A percentile compares a stretch with the other conserved stretches of the same genome.
Evolutionary conservation across 2,888 invertebrate genomes (phyloP).

Genomic region (Miltochrista miniata): DNA sequence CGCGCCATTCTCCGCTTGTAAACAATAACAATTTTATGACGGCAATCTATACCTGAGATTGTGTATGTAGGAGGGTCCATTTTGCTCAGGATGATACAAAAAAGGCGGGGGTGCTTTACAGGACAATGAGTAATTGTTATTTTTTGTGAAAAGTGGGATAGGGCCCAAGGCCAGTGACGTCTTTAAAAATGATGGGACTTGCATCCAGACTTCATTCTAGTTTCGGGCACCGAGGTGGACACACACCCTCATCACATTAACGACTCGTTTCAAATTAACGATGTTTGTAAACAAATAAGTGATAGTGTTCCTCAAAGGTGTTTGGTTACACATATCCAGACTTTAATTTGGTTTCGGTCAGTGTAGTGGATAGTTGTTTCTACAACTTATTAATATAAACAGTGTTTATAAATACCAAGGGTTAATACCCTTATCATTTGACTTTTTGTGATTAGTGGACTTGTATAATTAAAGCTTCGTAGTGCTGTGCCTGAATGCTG

Average conservation of each 20-base stretch:
- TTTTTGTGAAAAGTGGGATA: conserved; percentile 60
- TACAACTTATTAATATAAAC: conserved; percentile 23
- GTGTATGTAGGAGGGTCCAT: conserved; percentile 30
- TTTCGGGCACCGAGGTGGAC: conserved; percentile 68
- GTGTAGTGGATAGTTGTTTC: conserved; percentile 64
- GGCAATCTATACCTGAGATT: conserved; percentile 55
- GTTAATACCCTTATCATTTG: conserved; percentile 48
- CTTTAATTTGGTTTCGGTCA: conserved; percentile 76
- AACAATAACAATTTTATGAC: conserved; percentile 68
- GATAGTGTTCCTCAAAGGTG: conserved; percentile 68
- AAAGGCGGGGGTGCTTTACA: conserved; percentile 45
- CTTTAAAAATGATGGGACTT: conserved; percentile 73
- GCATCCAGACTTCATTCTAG: conserved; percentile 78
- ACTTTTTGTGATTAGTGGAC: conserved; percentile 20
- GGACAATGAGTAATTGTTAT: conserved; percentile 62
- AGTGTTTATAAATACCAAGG: conserved; percentile 54
- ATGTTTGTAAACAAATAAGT: conserved; percentile 70
- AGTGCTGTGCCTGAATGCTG: no score
- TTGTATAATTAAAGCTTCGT: conserved; percentile 6
- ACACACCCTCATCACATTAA: conserved; percentile 50
- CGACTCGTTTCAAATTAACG: conserved; percentile 35
- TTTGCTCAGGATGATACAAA: conserved; percentile 28
- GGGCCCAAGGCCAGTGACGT: conserved; percentile 71
- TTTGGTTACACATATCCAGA: conserved; percentile 69
- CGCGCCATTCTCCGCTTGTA: conserved; percentile 73